A percentile compares a stretch with the other conserved stretches of the same genome.
Conservation (phyloP, 2,113 vertebrate species). For the Coregonus clupeaformis region DNA sequence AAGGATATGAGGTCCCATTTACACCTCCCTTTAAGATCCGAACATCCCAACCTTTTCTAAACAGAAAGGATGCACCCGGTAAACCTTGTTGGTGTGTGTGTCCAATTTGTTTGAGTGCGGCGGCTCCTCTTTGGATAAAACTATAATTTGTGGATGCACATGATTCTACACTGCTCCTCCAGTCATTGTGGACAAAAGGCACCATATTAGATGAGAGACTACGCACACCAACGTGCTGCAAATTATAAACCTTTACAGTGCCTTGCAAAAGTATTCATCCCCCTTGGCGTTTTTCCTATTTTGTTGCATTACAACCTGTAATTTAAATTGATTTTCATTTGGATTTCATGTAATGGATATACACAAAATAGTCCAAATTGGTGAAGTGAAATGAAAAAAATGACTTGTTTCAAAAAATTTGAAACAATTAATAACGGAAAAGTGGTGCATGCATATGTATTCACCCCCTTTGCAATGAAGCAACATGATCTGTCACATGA, state of each 20-base stretch:
- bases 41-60: neutral
- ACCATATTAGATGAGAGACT: constrained; percentile 51
- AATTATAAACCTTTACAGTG: constrained; percentile 65
- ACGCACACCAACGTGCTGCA: constrained; percentile 26
- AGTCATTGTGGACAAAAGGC: constrained; percentile 47
- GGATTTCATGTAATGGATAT: too few species aligned
- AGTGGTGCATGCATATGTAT: too few species aligned
- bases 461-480: too few species aligned
- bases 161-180: constrained; percentile 51
- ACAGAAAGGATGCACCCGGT: constrained; percentile 34
- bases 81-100: constrained; percentile 31
- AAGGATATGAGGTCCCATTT: constrained; percentile 14
- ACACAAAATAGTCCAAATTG: too few species aligned
- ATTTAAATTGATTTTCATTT: too few species aligned
- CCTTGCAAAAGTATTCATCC: too few species aligned
- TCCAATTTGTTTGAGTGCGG: neutral
- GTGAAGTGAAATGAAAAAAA: too few species aligned
- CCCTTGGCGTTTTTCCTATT: too few species aligned
- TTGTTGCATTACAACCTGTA: too few species aligned
- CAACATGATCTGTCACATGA: too few species aligned
- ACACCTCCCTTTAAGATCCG: constrained; percentile 4
- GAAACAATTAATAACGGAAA: too few species aligned
- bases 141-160: constrained; percentile 64
- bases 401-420: too few species aligned
- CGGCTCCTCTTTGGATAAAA: constrained; percentile 19